These are phyloP conservation scores for Eupithecia subfuscata DNA, from an alignment of 2,888 invertebrate genomes.

Conservation along the genomic window DNA sequence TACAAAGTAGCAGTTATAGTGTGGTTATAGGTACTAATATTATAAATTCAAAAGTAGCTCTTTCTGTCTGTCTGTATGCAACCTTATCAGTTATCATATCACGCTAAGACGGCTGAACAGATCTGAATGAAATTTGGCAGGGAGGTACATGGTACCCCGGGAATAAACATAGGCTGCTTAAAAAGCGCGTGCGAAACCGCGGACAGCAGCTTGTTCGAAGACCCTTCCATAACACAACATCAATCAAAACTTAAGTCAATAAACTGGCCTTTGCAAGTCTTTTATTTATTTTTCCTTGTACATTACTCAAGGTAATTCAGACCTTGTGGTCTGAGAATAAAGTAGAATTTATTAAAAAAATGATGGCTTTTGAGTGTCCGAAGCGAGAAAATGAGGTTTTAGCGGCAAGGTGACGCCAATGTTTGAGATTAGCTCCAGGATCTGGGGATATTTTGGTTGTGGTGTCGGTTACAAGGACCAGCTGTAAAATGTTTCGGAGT, in stretches of 20 bases:
- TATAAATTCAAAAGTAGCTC: no score
- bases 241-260: conserved; percentile 35
- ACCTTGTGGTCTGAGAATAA: conserved; percentile 15
- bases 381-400: conserved; percentile 22
- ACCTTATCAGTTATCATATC: no score
- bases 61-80: no score
- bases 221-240: conserved; percentile 21
- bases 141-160: no score
- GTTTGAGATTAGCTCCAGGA: conserved; percentile 20
- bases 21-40: no score
- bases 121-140: no score
- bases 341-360: conserved; percentile 7
- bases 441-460: neutral
- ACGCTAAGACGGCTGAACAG: no score
- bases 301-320: conserved; percentile 16
- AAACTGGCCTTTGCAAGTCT: conserved; percentile 21
- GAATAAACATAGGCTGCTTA: no score
- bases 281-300: conserved; percentile 23
- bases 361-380: neutral
- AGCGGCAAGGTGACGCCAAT: conserved; percentile 14
- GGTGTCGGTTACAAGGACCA: neutral
- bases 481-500: neutral
- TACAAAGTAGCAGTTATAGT: no score
- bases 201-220: neutral
- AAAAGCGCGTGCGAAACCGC: no score